Evolutionary conservation across 2,113 vertebrate genomes (phyloP).

Genomic region (Rhombomys opimus): DNA sequence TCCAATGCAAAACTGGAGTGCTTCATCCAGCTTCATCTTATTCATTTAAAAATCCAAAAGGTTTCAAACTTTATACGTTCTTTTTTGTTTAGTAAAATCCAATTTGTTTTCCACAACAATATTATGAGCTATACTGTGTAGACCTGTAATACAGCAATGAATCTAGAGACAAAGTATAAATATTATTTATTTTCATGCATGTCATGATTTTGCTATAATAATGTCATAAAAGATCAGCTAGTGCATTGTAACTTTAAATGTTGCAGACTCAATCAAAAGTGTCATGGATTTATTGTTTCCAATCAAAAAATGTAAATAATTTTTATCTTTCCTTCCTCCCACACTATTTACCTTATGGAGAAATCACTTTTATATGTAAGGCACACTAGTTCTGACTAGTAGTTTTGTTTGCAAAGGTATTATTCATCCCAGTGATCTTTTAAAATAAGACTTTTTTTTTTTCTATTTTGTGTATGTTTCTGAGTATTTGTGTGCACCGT

Average conservation of each 20-base stretch:
- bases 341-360: background rate
- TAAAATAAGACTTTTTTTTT: background rate
- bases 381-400: background rate
- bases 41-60: background rate
- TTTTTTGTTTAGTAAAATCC: constrained; percentile 46
- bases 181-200: constrained; percentile 32
- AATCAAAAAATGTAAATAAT: background rate
- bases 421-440: background rate
- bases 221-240: background rate
- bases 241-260: background rate
- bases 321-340: background rate
- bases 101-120: constrained; percentile 48
- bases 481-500: too few species aligned
- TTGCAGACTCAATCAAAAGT: background rate
- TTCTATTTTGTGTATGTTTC: background rate
- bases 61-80: constrained; percentile 32
- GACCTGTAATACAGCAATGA: background rate
- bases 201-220: background rate
- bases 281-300: background rate
- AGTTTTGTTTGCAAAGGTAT: background rate
- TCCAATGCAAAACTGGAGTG: constrained; percentile 28
- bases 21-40: constrained; percentile 39
- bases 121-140: background rate
- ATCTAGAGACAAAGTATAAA: constrained; percentile 16
- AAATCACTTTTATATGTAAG: background rate